Evolutionary conservation across 53 echinoderm and acorn worm species (phyloP), one percentile per base, ranked within the genome.

Genomic region (Echinometra lucunter): DNA sequence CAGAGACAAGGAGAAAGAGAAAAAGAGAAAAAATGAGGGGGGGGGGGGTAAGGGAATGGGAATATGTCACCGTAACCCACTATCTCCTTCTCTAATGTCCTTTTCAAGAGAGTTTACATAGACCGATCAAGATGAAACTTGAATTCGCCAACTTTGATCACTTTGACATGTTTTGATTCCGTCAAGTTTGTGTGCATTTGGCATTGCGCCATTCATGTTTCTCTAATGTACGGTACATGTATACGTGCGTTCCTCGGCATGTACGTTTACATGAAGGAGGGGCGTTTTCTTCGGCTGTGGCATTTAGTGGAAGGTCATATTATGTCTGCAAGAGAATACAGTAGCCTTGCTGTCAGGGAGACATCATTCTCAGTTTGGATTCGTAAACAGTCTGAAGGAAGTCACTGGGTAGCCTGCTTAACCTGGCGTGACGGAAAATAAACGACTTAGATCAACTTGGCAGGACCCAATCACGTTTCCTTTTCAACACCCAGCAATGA

Each of bases 261-360:
- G 63, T 78, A 34, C n/a, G 34, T 72, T 34, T 32, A 16, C 35
- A 72, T 72, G 63, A 13, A 72, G 72, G 35, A 32, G 72, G 28
- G 28, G n/a, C 2, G 32, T 32, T 72, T 72, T 72, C 34, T 72
- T 72, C 34, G 72, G 72, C 13, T 72, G n/a, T 72, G 35, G 72
- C 32, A 35, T 72, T 34, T n/a, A 72, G 30, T 72, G 32, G 72
- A 72, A 72, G 72, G 72, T 72, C 72, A 72, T 30, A 12, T 13
- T 72, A 35, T 35, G 72, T 72, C 28, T 72, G 72, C 35, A 72
- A 30, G 38, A 40, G 78, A 40, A 78, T 78, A 78, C 78, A 78
- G 78, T 78, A 40, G 78, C 78, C 78, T 78, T 78, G 38, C 78
- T 78, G 78, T 78, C 78, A 78, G 78, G 38, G 78, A 40, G 78